These are phyloP conservation scores for Tridacna gigas DNA, from an alignment of 2,888 invertebrate species.

Conservation along the genomic window DNA sequence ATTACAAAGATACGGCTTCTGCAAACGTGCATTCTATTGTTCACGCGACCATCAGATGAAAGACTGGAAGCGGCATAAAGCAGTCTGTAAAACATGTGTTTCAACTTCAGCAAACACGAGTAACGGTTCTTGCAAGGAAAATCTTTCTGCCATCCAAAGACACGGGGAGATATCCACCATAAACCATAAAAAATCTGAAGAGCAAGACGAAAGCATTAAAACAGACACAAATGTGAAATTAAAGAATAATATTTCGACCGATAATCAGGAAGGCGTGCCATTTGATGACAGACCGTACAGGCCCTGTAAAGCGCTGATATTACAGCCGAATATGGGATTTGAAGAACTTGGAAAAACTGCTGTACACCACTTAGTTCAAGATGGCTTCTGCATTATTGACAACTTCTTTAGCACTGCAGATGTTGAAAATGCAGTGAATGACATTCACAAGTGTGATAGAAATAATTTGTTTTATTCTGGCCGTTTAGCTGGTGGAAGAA, in stretches of 20 bases:
- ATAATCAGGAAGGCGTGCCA: conserved; percentile 32
- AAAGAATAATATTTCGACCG: background rate
- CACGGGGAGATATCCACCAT: background rate
- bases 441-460: conserved; percentile 48
- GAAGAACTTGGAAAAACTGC: conserved; percentile 45
- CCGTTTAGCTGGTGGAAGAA: conserved; percentile 59
- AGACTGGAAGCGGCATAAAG: conserved; percentile 65
- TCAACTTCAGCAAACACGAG: background rate
- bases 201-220: background rate
- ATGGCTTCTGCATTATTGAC: conserved; percentile 64
- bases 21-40: conserved; percentile 61
- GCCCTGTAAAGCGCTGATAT: conserved; percentile 10
- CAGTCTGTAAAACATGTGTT: background rate
- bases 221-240: background rate
- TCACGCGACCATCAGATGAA: conserved; percentile 65
- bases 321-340: conserved; percentile 11
- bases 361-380: conserved; percentile 38
- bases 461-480: conserved; percentile 45
- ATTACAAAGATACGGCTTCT: conserved; percentile 64
- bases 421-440: conserved; percentile 46
- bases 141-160: background rate
- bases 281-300: conserved; percentile 59
- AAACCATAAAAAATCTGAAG: background rate
- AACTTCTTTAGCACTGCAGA: conserved; percentile 48
- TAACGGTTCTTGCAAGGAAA: background rate